Evolutionary conservation across 2,113 vertebrate species (phyloP).

Genomic region (Vulpes ferrilata): DNA sequence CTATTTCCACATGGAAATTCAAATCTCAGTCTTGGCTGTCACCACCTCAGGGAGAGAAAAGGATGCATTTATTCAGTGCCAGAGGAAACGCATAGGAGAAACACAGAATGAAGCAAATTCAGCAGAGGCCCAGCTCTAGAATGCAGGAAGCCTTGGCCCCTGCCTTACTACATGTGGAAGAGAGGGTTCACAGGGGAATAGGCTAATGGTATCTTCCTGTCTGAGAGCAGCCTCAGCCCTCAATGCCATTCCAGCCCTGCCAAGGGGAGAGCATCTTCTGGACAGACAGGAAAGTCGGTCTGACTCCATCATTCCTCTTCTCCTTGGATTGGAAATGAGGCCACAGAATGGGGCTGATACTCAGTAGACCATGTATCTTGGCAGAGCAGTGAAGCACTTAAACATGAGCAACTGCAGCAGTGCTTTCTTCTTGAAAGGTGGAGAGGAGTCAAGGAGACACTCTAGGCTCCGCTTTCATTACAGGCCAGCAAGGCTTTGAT

Average conservation of each 20-base stretch:
- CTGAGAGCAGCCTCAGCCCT: neutral
- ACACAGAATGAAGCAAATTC: neutral
- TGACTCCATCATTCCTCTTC: neutral
- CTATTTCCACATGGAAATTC: neutral
- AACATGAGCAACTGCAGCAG: neutral
- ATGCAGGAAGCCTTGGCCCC: neutral
- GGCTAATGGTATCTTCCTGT: neutral
- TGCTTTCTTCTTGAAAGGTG: neutral
- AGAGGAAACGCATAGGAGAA: slow-evolving; percentile 15
- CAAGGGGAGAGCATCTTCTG: neutral
- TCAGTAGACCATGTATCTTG: neutral
- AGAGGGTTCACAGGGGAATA: neutral
- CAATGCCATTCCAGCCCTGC: neutral
- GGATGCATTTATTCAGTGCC: neutral
- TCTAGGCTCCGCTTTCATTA: neutral
- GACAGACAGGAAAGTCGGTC: neutral
- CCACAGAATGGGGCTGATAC: neutral
- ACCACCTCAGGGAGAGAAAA: neutral
- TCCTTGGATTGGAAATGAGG: neutral
- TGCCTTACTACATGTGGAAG: neutral
- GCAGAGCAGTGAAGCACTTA: neutral
- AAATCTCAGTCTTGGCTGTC: neutral
- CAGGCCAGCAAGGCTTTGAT: neutral
- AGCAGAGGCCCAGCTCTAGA: neutral
- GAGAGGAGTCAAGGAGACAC: neutral